A percentile compares a stretch with the other conserved stretches of the same genome.
phyloP scores from a whole-genome alignment of 2,113 vertebrate species.

The Nyctereutes procyonoides region DNA sequence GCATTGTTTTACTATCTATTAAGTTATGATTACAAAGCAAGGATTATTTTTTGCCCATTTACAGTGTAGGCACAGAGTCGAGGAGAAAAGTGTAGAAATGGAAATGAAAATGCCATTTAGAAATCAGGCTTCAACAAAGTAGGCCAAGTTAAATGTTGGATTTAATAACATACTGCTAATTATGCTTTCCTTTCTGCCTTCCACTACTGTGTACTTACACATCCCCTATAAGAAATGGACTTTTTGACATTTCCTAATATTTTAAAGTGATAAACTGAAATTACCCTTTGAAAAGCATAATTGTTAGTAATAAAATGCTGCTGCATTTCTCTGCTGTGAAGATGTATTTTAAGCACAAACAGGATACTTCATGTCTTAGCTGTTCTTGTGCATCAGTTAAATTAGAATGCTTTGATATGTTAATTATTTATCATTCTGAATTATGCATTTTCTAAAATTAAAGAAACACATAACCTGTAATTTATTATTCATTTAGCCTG shows the following conservation, averaged over 20 bases:
- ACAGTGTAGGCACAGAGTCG: background rate
- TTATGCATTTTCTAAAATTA: slow-evolving; percentile 87
- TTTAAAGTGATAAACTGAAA: slow-evolving; percentile 81
- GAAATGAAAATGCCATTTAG: slow-evolving; percentile 26
- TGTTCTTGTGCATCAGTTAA: slow-evolving; percentile 81
- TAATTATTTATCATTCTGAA: slow-evolving; percentile 90
- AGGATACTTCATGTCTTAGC: slow-evolving; percentile 73
- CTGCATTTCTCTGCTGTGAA: slow-evolving; percentile 63
- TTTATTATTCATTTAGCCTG: slow-evolving; percentile 88
- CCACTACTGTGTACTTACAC: slow-evolving; percentile 8
- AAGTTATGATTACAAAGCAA: background rate
- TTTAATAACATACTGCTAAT: slow-evolving; percentile 62
- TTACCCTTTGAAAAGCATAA: slow-evolving; percentile 69
- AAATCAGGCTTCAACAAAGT: slow-evolving; percentile 44
- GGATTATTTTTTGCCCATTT: background rate
- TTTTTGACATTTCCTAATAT: slow-evolving; percentile 76
- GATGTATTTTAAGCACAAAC: slow-evolving; percentile 72
- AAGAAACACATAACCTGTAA: slow-evolving; percentile 86
- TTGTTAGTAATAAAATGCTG: slow-evolving; percentile 72
- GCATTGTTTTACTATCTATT: background rate
- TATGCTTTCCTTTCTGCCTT: slow-evolving; percentile 52
- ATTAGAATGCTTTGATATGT: slow-evolving; percentile 87
- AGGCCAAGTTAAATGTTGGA: slow-evolving; percentile 44
- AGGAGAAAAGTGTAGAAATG: slow-evolving; percentile 4
- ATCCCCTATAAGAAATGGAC: slow-evolving; percentile 58